These are phyloP conservation scores for Lacanobia oleracea DNA, from an alignment of 2,888 invertebrate species.

Conservation along the genomic window DNA sequence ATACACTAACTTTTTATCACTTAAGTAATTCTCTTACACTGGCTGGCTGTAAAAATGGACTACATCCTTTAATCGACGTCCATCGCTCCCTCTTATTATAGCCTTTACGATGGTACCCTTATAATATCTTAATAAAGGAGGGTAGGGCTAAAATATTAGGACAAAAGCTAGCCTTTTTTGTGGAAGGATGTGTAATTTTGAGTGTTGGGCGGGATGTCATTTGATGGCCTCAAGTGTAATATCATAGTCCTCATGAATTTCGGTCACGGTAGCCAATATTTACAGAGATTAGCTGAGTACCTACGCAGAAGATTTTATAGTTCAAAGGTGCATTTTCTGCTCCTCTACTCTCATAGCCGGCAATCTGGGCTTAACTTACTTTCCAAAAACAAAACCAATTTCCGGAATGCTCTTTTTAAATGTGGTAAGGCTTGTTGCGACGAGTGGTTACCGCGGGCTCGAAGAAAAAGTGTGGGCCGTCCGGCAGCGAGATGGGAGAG, in stretches of 20 bases:
- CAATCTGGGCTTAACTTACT: too few species aligned
- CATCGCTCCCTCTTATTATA: slow-evolving; percentile 58
- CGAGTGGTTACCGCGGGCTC: too few species aligned
- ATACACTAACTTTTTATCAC: slow-evolving; percentile 49
- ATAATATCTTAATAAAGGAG: slow-evolving; percentile 65
- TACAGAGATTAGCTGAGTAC: too few species aligned
- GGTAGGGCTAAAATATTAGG: slow-evolving; percentile 34
- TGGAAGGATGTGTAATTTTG: slow-evolving; percentile 5
- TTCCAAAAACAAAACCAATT: too few species aligned
- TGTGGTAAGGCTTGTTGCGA: too few species aligned
- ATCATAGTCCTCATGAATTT: not conserved
- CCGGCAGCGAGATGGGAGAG: too few species aligned
- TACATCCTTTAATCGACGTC: slow-evolving; percentile 58
- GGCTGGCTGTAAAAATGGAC: slow-evolving; percentile 51
- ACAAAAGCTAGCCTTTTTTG: slow-evolving; percentile 17
- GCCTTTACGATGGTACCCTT: slow-evolving; percentile 57
- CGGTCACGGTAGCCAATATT: too few species aligned
- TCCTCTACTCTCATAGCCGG: too few species aligned
- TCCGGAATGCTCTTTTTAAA: too few species aligned
- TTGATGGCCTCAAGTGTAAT: slow-evolving; percentile 11
- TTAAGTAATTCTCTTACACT: slow-evolving; percentile 55
- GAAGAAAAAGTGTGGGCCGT: too few species aligned
- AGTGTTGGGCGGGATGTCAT: slow-evolving; percentile 14
- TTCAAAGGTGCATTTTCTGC: too few species aligned
- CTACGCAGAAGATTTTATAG: too few species aligned